Base-by-base conservation (phyloP, 2,113 vertebrate genomes). In the Pontoporia blainvillei region DNA sequence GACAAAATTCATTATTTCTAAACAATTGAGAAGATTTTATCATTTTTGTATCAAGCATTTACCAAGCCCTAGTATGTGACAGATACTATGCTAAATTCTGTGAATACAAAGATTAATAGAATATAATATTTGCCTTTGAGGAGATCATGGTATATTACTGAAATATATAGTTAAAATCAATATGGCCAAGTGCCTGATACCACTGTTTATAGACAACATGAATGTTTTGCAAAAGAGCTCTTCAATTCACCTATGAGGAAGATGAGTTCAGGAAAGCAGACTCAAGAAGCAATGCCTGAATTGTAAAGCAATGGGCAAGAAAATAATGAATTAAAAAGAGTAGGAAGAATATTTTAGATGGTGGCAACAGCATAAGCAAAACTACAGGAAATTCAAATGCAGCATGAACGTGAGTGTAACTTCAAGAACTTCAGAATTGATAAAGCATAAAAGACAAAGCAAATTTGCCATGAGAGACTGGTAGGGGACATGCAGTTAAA, bases 11-110 rank as follows among this genome's bases (percentile, higher is more conserved):
- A 44, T 73, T 79, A 54, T 49, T 90, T 73, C 34, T 41, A 34
- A 81, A 71, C 2, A 85, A 17, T 14, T 67, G n/a, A 67, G 17
- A 85, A 11, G 1, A 8, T 44, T 36, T 41, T 52, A 41, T 61
- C 3, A 54, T n/a, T 78, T 44, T 12, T 18, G 66, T 86, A 34
- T 20, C 49, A 67, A 91, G 17, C 17, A 44, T 67, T 86, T 73
- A 13, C 4, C 8, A 94, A 82, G 0, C 25, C 36, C 2, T 52
- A 61, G n/a, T 78, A 67, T 0, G 15, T 0, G 9, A 20, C 10
- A 90, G 6, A 31, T 21, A 72, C 13, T 46, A 41, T 54, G 31
- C 14, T 39, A 36, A 78, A 44, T 54, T 90, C 41, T 31, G 11
- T 69, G 34, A 13, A 5, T 76, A 62, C 41, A 39, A 62, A 86